phyloP scores from a whole-genome alignment of 2,113 vertebrate species.

The Accipiter cooperii region DNA sequence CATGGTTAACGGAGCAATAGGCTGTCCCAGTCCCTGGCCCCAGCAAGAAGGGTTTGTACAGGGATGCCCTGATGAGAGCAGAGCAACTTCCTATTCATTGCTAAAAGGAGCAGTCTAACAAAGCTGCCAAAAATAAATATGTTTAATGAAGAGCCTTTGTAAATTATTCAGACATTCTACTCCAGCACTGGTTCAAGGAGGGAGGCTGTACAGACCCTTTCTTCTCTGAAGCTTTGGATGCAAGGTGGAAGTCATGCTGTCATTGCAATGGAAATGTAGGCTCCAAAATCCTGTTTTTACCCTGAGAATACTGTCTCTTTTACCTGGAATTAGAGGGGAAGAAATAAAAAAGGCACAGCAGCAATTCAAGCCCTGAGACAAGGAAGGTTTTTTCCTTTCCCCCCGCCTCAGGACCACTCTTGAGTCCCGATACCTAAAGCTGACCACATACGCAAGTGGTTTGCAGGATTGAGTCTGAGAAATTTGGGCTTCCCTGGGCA shows the following conservation, averaged over 20 bases:
- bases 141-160: constrained; percentile 46
- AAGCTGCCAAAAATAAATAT: constrained; percentile 51
- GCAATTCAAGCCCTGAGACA: background rate
- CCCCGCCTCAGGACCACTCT: background rate
- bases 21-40: background rate
- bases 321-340: background rate
- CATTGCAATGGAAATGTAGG: background rate
- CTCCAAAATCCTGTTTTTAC: background rate
- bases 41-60: background rate
- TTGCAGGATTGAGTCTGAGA: background rate
- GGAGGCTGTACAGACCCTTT: background rate
- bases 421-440: background rate
- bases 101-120: constrained; percentile 19
- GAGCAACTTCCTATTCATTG: background rate
- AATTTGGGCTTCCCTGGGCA: background rate
- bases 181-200: background rate
- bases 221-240: background rate
- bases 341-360: background rate
- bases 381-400: background rate
- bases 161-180: constrained; percentile 47
- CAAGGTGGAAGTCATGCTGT: background rate
- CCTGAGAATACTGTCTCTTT: background rate
- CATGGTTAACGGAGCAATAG: background rate
- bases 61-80: background rate
- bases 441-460: background rate